phyloP scores from a whole-genome alignment of 64 coral and sea anemone genomes.

The Montipora sp. region DNA sequence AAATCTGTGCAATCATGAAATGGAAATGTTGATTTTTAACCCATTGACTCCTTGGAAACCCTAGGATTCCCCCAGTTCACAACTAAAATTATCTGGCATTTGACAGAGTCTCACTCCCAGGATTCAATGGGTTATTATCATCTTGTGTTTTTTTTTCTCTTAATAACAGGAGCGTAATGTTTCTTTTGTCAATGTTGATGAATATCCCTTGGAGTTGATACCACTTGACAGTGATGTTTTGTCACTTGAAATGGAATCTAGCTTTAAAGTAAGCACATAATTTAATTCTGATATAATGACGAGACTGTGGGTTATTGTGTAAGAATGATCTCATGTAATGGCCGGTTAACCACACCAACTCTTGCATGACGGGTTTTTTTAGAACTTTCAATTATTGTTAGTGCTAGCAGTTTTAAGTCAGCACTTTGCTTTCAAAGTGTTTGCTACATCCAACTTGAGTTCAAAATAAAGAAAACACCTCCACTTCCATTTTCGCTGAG shows the following conservation, averaged over 20 bases:
- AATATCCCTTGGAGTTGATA: slow-evolving; percentile 95
- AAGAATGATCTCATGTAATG: too few relatives aligned
- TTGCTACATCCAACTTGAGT: background rate
- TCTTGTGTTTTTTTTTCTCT: background rate
- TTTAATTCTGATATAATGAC: background rate
- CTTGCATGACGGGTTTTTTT: too few relatives aligned
- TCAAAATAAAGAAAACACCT: background rate
- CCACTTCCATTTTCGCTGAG: background rate
- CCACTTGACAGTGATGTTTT: slow-evolving; percentile 94
- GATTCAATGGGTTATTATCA: background rate
- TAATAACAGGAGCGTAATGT: slow-evolving; percentile 74
- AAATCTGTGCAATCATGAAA: too few relatives aligned
- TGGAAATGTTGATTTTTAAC: too few relatives aligned
- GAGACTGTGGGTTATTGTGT: background rate
- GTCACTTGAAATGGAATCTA: slow-evolving; percentile 94
- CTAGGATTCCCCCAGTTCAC: too few relatives aligned
- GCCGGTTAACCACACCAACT: too few relatives aligned
- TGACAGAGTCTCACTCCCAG: too few relatives aligned
- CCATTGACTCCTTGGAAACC: too few relatives aligned
- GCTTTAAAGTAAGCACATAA: slow-evolving; percentile 79
- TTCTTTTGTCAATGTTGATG: slow-evolving; percentile 84
- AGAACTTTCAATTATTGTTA: too few relatives aligned
- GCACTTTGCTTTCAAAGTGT: background rate
- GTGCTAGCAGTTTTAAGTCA: too few relatives aligned
- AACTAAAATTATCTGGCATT: too few relatives aligned